These are phyloP conservation scores for Neomicropteryx cornuta DNA, from an alignment of 1,140 invertebrate species.

Conservation along the genomic window DNA sequence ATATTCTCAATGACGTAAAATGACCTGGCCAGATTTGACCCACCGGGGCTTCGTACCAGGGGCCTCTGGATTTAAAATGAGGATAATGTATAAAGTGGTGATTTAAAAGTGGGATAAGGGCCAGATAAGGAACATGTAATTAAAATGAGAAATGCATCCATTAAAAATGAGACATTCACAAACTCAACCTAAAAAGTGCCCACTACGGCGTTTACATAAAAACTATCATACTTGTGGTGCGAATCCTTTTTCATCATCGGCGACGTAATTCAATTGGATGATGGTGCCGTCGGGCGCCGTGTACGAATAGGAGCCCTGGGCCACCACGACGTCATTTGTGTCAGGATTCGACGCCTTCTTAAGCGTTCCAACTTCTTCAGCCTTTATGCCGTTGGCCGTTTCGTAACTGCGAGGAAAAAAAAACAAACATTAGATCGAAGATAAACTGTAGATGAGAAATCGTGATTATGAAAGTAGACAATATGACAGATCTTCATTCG, in stretches of 20 bases:
- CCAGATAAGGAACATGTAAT: no score
- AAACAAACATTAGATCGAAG: no score
- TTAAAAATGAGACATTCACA: no score
- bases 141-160: no score
- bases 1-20: no score
- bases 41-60: background rate
- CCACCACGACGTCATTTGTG: slow-evolving; percentile 47
- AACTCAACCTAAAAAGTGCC: no score
- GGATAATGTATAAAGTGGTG: background rate
- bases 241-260: slow-evolving; percentile 68
- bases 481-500: slow-evolving; percentile 1
- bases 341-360: slow-evolving; percentile 51
- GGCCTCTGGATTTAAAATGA: background rate
- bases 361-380: slow-evolving; percentile 49
- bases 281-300: slow-evolving; percentile 71
- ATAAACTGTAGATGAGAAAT: no score
- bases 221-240: slow-evolving; percentile 40
- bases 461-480: background rate
- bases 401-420: slow-evolving; percentile 48
- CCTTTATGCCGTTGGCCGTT: slow-evolving; percentile 62
- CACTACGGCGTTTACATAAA: no score
- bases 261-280: slow-evolving; percentile 63
- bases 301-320: slow-evolving; percentile 66
- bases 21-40: no score
- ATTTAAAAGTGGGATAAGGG: no score